A percentile compares a stretch with the other conserved stretches of the same genome.
Conservation (phyloP, 2,113 vertebrate species). For the Chloroceryle aenea region DNA sequence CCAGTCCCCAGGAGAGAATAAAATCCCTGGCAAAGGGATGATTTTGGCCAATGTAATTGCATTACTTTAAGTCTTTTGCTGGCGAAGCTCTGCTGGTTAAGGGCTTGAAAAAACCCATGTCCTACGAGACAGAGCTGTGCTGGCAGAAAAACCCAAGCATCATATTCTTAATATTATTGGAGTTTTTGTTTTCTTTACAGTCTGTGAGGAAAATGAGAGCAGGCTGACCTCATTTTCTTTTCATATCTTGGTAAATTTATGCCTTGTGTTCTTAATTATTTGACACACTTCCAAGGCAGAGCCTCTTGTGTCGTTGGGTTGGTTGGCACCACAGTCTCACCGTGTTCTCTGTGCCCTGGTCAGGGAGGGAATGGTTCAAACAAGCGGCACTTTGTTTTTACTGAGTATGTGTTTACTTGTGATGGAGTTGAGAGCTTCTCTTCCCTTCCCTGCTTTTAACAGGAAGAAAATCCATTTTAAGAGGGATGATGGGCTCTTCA, state of each 20-base stretch:
- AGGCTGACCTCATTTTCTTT: constrained; percentile 47
- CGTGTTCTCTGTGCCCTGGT: background rate
- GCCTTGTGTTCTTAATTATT: constrained; percentile 29
- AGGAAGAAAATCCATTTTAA: background rate
- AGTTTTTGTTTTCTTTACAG: constrained; percentile 28
- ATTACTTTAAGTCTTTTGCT: constrained; percentile 8
- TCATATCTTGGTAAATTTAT: background rate
- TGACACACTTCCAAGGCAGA: constrained; percentile 24
- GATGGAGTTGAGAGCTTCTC: background rate
- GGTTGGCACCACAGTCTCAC: fast-evolving
- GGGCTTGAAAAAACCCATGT: background rate
- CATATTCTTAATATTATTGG: background rate
- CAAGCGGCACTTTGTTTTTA: background rate
- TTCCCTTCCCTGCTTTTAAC: background rate
- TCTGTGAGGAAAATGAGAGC: background rate
- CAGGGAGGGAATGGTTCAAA: background rate
- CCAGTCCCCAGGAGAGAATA: background rate
- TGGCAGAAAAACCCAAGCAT: constrained; percentile 11
- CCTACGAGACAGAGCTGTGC: background rate
- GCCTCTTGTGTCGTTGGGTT: background rate
- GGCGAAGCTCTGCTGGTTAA: constrained; percentile 7
- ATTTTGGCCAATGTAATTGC: constrained; percentile 33
- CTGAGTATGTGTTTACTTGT: background rate
- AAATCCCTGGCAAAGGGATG: constrained; percentile 18
- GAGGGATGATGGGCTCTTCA: background rate